These are phyloP conservation scores for Sebastes kiyomatsui DNA, from an alignment of 2,797 vertebrate genomes.

Conservation along the genomic window DNA sequence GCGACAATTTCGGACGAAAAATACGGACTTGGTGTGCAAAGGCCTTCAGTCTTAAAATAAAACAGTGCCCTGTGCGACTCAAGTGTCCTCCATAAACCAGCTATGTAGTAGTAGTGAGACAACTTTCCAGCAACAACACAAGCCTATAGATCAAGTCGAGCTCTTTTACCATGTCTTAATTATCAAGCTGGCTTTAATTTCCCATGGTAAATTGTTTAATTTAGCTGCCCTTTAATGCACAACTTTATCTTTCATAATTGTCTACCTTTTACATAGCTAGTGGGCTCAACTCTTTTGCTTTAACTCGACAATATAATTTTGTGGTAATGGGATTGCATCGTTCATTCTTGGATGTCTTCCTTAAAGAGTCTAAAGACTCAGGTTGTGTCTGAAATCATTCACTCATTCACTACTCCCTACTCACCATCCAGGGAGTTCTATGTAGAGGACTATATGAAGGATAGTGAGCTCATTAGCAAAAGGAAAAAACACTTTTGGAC, in stretches of 20 bases:
- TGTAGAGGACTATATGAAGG: too few species aligned
- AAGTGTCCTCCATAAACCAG: not conserved
- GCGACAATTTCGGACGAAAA: too few species aligned
- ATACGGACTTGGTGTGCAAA: too few species aligned
- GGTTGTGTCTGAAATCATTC: too few species aligned
- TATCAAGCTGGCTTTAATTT: not conserved
- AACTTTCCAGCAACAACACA: not conserved
- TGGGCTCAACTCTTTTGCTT: not conserved
- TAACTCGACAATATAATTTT: not conserved
- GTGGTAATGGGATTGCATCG: not conserved
- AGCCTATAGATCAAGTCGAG: not conserved
- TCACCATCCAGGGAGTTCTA: too few species aligned
- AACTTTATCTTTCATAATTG: not conserved
- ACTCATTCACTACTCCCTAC: too few species aligned
- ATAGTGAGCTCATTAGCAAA: too few species aligned
- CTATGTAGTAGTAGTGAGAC: not conserved
- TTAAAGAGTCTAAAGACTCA: not conserved
- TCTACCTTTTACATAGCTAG: not conserved
- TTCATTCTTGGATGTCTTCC: not conserved
- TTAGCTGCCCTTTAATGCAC: not conserved
- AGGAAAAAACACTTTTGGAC: too few species aligned
- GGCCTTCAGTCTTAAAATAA: too few species aligned
- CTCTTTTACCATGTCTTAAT: not conserved
- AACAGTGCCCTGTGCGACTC: not conserved
- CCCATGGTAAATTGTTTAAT: not conserved